Evolutionary conservation across 2,797 vertebrate species (phyloP), one percentile per base, ranked within the genome.

Genomic region (Bovichtus diacanthus): DNA sequence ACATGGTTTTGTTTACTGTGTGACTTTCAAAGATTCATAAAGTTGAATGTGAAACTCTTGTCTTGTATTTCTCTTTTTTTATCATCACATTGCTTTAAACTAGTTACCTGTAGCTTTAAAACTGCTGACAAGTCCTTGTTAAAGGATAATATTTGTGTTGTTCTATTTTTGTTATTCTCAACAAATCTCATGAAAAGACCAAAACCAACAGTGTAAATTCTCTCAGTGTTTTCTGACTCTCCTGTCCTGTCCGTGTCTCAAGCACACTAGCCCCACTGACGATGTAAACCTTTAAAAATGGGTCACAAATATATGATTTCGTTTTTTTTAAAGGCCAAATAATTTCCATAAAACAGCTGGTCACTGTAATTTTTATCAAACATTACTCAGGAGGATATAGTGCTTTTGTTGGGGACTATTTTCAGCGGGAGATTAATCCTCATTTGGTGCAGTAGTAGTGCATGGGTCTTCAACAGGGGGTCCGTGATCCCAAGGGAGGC

Each of bases 1-100:
- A 66, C 12, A 51, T 63, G 25, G 76, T 69, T 86, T 80, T 90
- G 59, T 80, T 82, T 15, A 87, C 56, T 78, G 84, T 84, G 69
- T 87, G 82, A 84, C 84, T 84, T 63, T 81, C 31, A 50, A 76
- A 67, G 80, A 76, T 64, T 23, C 69, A 91, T 90, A 86, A 91
- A 88, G 60, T 25, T 44, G n/a, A 68, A 73, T 67, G 66, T 64
- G 56, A 86, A 86, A 21, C 8, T 74, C 11, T 49, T 36, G 39
- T 51, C 6, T 62, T 44, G 51, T 46, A 4, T 63, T 53, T 41
- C 10, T 56, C 0, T 39, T 4, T 23, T 5, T 41, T 51, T 49
- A 59, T 75, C 16, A 39, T 49, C 9, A 19, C 16, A 34, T 34
- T 34, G 31, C 31, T 34, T 9, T 34, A 8, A 41, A 29, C 16